A percentile compares a stretch with the other conserved stretches of the same genome.
phyloP scores from a whole-genome alignment of 1,140 invertebrate species.

The Cryptotermes secundus region DNA sequence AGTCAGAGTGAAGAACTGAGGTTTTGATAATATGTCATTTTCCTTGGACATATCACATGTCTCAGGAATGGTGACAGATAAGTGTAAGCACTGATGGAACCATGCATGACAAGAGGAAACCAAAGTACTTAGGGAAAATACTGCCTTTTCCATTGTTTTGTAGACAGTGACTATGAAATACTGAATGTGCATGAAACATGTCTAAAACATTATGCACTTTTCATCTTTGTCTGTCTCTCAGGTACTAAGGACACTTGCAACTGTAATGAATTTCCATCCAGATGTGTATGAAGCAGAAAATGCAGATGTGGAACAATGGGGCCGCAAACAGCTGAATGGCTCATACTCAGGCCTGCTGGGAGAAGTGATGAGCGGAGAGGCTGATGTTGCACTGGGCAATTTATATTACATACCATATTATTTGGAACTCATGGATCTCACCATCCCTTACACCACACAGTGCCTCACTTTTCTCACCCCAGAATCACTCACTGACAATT shows the following conservation, averaged over 20 bases:
- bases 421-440: constrained; percentile 68
- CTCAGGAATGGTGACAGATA: too few relatives aligned
- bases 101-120: too few relatives aligned
- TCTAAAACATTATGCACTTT: not conserved
- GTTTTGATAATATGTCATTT: too few relatives aligned
- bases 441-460: constrained; percentile 74
- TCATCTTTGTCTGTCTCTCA: constrained; percentile 43
- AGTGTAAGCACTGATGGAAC: too few relatives aligned
- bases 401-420: constrained; percentile 71
- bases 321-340: constrained; percentile 57
- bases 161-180: too few relatives aligned
- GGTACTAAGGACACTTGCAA: constrained; percentile 65
- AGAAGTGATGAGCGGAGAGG: constrained; percentile 40
- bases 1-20: too few relatives aligned
- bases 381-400: constrained; percentile 74
- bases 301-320: constrained; percentile 63
- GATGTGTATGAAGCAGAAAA: constrained; percentile 62
- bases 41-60: too few relatives aligned
- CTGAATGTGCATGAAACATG: too few relatives aligned
- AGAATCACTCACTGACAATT: constrained; percentile 73
- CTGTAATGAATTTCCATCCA: constrained; percentile 67
- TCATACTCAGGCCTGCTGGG: constrained; percentile 65
- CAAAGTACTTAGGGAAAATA: too few relatives aligned
- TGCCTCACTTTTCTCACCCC: constrained; percentile 82
- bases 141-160: too few relatives aligned